A percentile compares a stretch with the other conserved stretches of the same genome.
Evolutionary conservation across 2,113 vertebrate species (phyloP).

Genomic region (Cavia porcellus): DNA sequence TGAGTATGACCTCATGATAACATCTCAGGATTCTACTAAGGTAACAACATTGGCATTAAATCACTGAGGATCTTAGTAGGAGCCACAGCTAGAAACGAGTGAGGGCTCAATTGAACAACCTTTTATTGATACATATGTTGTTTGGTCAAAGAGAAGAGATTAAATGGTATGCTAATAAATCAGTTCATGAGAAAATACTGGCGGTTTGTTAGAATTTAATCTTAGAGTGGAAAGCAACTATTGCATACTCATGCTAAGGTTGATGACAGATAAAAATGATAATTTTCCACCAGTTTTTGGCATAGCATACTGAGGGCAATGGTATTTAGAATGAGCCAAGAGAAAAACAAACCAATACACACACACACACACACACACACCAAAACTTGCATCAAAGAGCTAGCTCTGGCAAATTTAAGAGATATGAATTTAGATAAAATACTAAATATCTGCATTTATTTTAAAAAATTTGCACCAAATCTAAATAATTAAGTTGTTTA

Average conservation of each 20-base stretch:
- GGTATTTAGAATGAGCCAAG: not conserved
- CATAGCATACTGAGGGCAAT: not conserved
- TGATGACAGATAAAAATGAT: not conserved
- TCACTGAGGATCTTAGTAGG: constrained; percentile 6
- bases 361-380: not conserved
- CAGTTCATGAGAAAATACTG: constrained; percentile 60
- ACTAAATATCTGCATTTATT: not conserved
- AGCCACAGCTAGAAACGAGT: constrained; percentile 53
- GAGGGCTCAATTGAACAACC: constrained; percentile 34
- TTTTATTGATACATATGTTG: constrained; percentile 61
- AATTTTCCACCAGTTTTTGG: not conserved
- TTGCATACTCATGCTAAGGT: not conserved
- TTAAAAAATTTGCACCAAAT: not conserved
- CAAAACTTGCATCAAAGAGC: not conserved
- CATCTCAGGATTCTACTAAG: not conserved
- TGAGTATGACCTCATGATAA: not conserved
- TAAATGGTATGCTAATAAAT: constrained; percentile 74
- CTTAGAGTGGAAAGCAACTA: constrained; percentile 55
- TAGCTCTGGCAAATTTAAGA: not conserved
- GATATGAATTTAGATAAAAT: not conserved
- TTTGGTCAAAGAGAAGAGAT: constrained; percentile 57
- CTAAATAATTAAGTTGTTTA: not conserved
- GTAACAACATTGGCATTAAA: not conserved
- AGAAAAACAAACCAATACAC: not conserved
- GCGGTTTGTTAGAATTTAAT: constrained; percentile 20